Evolutionary conservation across 2,797 vertebrate genomes (phyloP).

Genomic region (Acropternis orthonyx): DNA sequence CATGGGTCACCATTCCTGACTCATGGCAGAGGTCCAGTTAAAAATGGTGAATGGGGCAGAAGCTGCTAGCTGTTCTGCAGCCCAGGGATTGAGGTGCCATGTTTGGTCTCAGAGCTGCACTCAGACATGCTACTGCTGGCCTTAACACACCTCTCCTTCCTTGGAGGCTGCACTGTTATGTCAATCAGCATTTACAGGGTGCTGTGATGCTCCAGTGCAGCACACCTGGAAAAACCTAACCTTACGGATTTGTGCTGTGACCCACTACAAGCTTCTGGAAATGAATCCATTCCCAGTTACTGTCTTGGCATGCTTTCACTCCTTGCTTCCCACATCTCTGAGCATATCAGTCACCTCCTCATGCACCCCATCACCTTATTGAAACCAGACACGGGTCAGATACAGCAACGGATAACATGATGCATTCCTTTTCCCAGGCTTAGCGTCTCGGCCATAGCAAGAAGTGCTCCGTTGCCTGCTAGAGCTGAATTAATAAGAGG

Average conservation of each 20-base stretch:
- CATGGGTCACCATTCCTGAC: accelerated
- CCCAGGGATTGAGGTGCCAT: background rate
- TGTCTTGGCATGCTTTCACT: background rate
- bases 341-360: background rate
- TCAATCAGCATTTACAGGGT: background rate
- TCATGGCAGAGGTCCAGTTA: background rate
- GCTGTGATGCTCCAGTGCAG: accelerated
- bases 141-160: background rate
- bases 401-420: accelerated
- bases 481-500: background rate
- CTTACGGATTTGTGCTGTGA: background rate
- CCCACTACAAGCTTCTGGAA: background rate
- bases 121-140: background rate
- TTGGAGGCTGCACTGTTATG: background rate
- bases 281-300: background rate
- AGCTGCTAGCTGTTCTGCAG: background rate
- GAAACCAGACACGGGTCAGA: conserved; percentile 20
- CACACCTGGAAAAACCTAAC: background rate
- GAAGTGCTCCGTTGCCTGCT: background rate
- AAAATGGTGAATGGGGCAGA: background rate
- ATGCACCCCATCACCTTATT: background rate
- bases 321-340: background rate
- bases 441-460: background rate
- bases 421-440: background rate
- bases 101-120: background rate